Evolutionary conservation across 2,797 vertebrate species (phyloP).

Genomic region (Nothura maculosa): DNA sequence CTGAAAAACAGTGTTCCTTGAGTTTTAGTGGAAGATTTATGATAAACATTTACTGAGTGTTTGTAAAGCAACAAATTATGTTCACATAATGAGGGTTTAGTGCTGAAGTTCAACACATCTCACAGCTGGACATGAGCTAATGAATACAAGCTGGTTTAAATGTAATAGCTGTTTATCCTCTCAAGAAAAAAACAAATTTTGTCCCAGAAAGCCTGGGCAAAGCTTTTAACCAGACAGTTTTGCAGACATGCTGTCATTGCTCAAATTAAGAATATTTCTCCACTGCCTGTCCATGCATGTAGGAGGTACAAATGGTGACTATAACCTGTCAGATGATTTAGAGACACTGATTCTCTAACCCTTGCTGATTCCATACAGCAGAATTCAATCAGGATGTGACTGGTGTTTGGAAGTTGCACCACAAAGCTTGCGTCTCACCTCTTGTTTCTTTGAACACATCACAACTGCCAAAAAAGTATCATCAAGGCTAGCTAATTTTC

Average conservation of each 20-base stretch:
- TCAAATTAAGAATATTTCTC: slow-evolving; percentile 26
- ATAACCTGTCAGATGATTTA: slow-evolving; percentile 15
- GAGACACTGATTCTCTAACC: background rate
- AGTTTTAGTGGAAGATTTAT: background rate
- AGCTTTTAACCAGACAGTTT: slow-evolving; percentile 35
- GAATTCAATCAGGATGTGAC: slow-evolving; percentile 25
- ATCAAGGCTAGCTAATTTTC: background rate
- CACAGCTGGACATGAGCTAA: slow-evolving; percentile 50
- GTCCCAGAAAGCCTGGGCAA: background rate
- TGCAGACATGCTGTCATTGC: slow-evolving; percentile 57
- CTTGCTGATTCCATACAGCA: accelerated
- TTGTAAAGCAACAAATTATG: background rate
- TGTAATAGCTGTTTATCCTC: slow-evolving; percentile 35
- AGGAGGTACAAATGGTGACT: background rate
- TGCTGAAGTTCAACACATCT: slow-evolving; percentile 25
- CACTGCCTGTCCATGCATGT: background rate
- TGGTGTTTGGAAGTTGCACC: slow-evolving; percentile 7
- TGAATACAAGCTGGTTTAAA: slow-evolving; percentile 10
- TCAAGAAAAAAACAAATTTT: background rate
- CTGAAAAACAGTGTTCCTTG: background rate
- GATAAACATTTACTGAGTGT: background rate
- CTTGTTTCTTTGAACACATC: background rate
- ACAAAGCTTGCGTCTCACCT: background rate
- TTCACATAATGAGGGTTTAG: background rate
- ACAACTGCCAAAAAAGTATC: background rate